Conservation (phyloP, 2,888 invertebrate species). For the Watsonalla cultraria region DNA sequence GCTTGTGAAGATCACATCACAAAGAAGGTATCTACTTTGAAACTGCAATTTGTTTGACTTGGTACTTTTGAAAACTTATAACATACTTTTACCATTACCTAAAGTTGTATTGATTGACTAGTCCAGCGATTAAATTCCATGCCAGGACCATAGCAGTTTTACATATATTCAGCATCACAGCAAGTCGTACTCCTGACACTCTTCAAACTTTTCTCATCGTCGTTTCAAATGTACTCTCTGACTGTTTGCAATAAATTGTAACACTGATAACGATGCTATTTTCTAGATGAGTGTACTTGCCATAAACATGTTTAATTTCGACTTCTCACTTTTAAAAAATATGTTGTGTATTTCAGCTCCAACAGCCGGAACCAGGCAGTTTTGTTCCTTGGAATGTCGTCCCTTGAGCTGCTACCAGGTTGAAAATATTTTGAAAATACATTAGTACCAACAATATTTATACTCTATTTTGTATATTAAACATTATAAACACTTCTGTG, state of each 20-base stretch:
- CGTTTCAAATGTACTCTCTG: too few relatives aligned
- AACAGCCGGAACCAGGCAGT: slow-evolving; percentile 69
- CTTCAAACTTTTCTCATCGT: too few relatives aligned
- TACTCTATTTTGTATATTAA: background rate
- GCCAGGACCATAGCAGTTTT: too few relatives aligned
- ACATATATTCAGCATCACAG: too few relatives aligned
- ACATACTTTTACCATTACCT: too few relatives aligned
- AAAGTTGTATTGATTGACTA: too few relatives aligned
- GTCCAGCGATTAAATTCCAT: too few relatives aligned
- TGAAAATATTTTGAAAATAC: slow-evolving; percentile 13
- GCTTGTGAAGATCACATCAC: slow-evolving; percentile 92
- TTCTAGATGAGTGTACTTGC: too few relatives aligned
- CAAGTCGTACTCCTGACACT: too few relatives aligned
- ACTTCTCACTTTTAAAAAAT: background rate
- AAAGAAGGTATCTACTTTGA: slow-evolving; percentile 80
- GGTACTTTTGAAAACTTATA: background rate
- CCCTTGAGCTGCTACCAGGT: slow-evolving; percentile 50
- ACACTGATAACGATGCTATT: too few relatives aligned
- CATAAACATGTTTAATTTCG: too few relatives aligned
- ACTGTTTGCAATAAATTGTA: too few relatives aligned
- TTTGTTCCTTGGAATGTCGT: slow-evolving; percentile 83
- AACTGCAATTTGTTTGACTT: background rate
- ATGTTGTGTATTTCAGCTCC: slow-evolving; percentile 64
- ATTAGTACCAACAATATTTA: background rate
- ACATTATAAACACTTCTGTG: background rate